These are phyloP conservation scores for Melanitta fusca DNA, from an alignment of 2,797 vertebrate genomes.

Conservation along the genomic window DNA sequence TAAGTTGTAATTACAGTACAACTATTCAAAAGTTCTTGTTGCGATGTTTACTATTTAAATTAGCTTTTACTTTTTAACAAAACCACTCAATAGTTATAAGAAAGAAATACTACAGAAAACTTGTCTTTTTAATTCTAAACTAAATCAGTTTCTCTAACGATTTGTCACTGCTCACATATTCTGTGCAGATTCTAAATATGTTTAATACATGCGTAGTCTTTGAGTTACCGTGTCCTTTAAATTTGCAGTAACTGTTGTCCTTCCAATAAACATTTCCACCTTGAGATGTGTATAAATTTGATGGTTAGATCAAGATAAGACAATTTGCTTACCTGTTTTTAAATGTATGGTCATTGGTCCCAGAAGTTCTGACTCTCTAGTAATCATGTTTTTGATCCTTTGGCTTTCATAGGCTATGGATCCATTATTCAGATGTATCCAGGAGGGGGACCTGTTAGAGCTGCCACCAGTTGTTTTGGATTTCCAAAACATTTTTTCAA, in stretches of 20 bases:
- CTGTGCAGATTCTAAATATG: neutral
- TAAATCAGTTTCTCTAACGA: neutral
- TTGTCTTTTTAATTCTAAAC: neutral
- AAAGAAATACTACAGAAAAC: neutral
- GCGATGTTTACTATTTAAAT: neutral
- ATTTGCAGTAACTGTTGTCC: neutral
- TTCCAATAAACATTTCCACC: neutral
- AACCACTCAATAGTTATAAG: neutral
- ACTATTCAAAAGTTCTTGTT: neutral
- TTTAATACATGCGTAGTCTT: neutral
- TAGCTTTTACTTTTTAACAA: neutral
- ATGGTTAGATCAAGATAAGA: neutral
- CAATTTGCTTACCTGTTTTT: neutral
- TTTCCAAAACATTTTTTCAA: constrained; percentile 90
- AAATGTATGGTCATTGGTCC: neutral
- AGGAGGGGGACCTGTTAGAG: constrained; percentile 90
- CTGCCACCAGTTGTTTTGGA: constrained; percentile 93
- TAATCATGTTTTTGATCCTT: neutral
- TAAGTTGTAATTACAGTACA: neutral
- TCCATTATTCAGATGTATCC: constrained; percentile 95
- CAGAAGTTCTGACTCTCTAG: neutral
- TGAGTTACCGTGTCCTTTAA: neutral
- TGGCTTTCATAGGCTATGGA: constrained; percentile 85
- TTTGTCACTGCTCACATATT: neutral
- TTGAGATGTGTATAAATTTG: neutral